These are phyloP conservation scores for Oxystoma pomonae DNA, from an alignment of 2,888 invertebrate genomes.

Conservation along the genomic window DNA sequence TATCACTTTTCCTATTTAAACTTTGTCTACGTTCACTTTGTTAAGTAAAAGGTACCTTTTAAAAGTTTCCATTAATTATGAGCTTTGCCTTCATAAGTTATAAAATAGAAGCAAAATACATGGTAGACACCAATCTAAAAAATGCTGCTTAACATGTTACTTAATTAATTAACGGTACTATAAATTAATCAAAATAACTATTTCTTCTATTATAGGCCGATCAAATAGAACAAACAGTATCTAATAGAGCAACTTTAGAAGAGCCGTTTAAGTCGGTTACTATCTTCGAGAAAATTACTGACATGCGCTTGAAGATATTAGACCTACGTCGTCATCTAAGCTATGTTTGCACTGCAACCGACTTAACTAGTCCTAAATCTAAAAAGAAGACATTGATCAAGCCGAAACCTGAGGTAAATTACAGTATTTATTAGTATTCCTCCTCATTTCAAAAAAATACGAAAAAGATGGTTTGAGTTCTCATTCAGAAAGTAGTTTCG, in stretches of 20 bases:
- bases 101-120: too few relatives aligned
- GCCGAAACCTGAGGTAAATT: neutral
- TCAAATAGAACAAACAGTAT: conserved; percentile 23
- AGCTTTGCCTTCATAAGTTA: too few relatives aligned
- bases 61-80: too few relatives aligned
- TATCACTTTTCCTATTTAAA: too few relatives aligned
- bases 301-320: conserved; percentile 42
- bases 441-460: too few relatives aligned
- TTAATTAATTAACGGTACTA: neutral
- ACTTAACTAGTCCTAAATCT: conserved; percentile 6
- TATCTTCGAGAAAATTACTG: conserved; percentile 27
- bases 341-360: conserved; percentile 42
- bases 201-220: conserved; percentile 30
- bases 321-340: conserved; percentile 46
- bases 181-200: neutral
- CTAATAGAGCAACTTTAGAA: neutral
- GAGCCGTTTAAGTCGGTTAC: neutral
- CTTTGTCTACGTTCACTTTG: too few relatives aligned
- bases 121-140: too few relatives aligned
- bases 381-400: neutral
- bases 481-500: too few relatives aligned
- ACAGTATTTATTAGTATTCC: too few relatives aligned
- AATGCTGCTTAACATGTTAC: too few relatives aligned
- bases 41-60: too few relatives aligned
- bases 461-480: too few relatives aligned